A percentile compares a stretch with the other conserved stretches of the same genome.
These are phyloP conservation scores for Drosophila longiperda DNA, from an alignment of 2,888 invertebrate genomes.

Conservation along the genomic window DNA sequence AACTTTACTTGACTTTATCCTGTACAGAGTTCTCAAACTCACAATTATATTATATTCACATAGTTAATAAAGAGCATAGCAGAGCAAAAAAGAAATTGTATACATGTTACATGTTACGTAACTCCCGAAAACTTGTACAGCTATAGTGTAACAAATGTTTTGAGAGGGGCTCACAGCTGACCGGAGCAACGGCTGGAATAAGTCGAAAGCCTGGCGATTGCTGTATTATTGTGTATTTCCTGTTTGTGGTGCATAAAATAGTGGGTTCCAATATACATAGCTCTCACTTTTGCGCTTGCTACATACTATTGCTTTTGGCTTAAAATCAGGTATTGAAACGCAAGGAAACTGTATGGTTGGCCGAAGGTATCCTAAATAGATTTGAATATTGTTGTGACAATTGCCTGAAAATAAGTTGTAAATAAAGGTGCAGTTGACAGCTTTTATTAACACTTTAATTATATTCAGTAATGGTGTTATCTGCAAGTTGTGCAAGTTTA, in stretches of 20 bases:
- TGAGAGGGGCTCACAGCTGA: constrained; percentile 52
- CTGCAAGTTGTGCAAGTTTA: neutral
- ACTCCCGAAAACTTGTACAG: constrained; percentile 64
- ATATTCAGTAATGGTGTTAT: constrained; percentile 1
- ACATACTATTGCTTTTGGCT: constrained; percentile 20
- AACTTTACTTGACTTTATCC: neutral
- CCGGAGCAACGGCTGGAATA: constrained; percentile 31
- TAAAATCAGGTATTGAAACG: constrained; percentile 15
- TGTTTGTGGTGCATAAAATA: constrained; percentile 64
- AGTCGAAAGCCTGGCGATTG: constrained; percentile 45
- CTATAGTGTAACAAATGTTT: constrained; percentile 49
- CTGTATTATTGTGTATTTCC: constrained; percentile 60
- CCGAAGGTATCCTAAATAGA: neutral
- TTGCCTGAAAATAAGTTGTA: neutral
- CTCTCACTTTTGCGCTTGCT: constrained; percentile 50
- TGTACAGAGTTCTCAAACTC: neutral
- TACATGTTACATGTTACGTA: constrained; percentile 57
- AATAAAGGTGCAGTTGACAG: constrained; percentile 3
- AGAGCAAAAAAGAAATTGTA: constrained; percentile 4
- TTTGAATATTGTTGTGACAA: constrained; percentile 9
- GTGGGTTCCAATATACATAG: constrained; percentile 54
- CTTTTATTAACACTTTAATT: constrained; percentile 15
- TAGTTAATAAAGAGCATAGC: constrained; percentile 15
- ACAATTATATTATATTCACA: neutral
- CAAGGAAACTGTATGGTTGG: constrained; percentile 4